Evolutionary conservation across 2,888 invertebrate species (phyloP), one percentile per base, ranked within the genome.

Genomic region (Drosophila meridiana): DNA sequence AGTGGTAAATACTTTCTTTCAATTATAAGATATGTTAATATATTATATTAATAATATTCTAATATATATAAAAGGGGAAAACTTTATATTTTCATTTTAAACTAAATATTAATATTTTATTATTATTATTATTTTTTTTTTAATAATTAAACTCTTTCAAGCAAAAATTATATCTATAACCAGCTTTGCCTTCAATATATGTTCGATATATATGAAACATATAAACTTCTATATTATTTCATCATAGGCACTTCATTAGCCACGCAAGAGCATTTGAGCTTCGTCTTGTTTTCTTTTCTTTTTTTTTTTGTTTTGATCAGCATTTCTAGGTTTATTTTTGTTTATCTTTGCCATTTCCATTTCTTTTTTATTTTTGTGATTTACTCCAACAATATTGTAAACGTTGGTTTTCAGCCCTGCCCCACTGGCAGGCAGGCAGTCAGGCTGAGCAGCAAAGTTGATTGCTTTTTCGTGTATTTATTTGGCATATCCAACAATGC

Each of bases 401-500:
- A 78, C 69, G 79, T 72, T 68, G 73, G 55, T 67, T 80, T 80
- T 59, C 81, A 67, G 76, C 73, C 72, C 63, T 66, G 55, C 36
- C 60, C 38, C 40, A 50, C 50, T 58, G 34, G 14, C 40, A 11
- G 66, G 26, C 34, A 8, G 26, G 26, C 26, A 26, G 28, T 9
- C 48, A 32, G 50, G 9, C 50, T n/a, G 50, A 36, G 45, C 68
- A 59, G 47, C 48, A 40, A 30, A 73, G 73, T 82, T 84, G 84
- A 84, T 84, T 84, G 85, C 87, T 87, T 84, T 84, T 87, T 74
- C 87, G 68, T 84, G 87, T 83, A 84, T 85, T 87, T 87, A 85
- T 87, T 82, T 80, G 85, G 73, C 78, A 73, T 66, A 60, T 48
- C 68, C 65, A 62, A 65, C 78, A 78, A 69, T 70, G 78, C 71